Evolutionary conservation across 2,888 invertebrate genomes (phyloP), one percentile per base, ranked within the genome.

Genomic region (Celastrina argiolus): DNA sequence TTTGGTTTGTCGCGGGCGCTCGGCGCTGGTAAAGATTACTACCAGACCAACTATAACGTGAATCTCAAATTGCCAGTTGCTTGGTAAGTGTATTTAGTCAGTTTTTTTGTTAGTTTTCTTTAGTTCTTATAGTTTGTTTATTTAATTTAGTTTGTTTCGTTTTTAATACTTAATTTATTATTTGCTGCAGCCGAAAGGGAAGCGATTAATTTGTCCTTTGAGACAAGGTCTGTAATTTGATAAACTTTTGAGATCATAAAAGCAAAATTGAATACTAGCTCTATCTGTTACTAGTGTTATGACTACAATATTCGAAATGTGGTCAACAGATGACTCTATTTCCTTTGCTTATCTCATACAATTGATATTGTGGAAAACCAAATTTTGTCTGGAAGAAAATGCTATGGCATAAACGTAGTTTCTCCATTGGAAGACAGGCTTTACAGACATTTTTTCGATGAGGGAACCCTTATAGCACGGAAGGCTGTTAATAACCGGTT

Each of bases 21-120:
- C 66, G 99, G 99, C 2, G 97, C 98, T 63, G 99, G 99, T 34
- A 99, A 99, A 85, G 99, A 99, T 84, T 99, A 99, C 83, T 99
- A 99, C 82, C 98, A 99, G 84, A 98, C 98, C 3, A 99, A 99
- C 90, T 98, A 98, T 83, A 98, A 97, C 82, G 98, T 98, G 42
- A 98, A 98, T 90, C 93, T 99, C 69, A 99, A 99, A 87, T 91
- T 99, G 68, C 99, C 99, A 0, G 98, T 99, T 72, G 99, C 99
- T 2, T 99, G 99, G 99, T 96, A 82, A 91, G 92, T 84, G 31
- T 31, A 7, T 31, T 31, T 5, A 28, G 4, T 31, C 4, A 4
- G 5, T 0, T 2, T 2, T 31, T 4, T 31, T 31, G 5, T 31
- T 31, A 1, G 31, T 5, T 31, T 31, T 31, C 31, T 31, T 31